Evolutionary conservation across 2,888 invertebrate species (phyloP).

Genomic region (Lissocephala sabroskyi): DNA sequence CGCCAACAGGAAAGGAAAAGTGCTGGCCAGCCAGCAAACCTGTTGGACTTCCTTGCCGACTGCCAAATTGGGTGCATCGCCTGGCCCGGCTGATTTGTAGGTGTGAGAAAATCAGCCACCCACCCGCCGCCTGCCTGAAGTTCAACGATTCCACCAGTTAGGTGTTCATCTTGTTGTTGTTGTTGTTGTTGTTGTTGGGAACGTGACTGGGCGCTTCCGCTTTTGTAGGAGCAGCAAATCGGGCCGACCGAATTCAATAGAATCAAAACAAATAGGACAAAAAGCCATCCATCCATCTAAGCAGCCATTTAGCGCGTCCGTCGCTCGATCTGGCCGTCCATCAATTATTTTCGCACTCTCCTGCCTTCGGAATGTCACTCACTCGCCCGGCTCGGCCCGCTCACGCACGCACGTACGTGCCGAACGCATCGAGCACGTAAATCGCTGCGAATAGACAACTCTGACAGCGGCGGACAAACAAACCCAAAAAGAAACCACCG

Average conservation of each 20-base stretch:
- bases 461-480: not conserved
- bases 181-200: slow-evolving; percentile 6
- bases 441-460: not conserved
- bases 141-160: too few relatives aligned
- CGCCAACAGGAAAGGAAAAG: not conserved
- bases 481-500: too few relatives aligned
- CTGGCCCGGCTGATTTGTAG: too few relatives aligned
- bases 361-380: slow-evolving; percentile 6
- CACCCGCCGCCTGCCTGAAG: too few relatives aligned
- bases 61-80: too few relatives aligned
- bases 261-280: not conserved
- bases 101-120: too few relatives aligned
- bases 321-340: slow-evolving; percentile 29
- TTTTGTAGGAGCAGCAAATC: slow-evolving; percentile 12
- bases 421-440: slow-evolving; percentile 6
- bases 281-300: slow-evolving; percentile 4
- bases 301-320: slow-evolving; percentile 11
- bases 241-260: slow-evolving; percentile 16
- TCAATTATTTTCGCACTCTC: slow-evolving; percentile 47
- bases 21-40: not conserved
- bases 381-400: not conserved
- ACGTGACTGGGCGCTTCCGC: slow-evolving; percentile 57
- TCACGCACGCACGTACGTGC: slow-evolving; percentile 2
- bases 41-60: too few relatives aligned
- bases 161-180: not conserved